Evolutionary conservation across 2,113 vertebrate species (phyloP).

Genomic region (Empidonax traillii): DNA sequence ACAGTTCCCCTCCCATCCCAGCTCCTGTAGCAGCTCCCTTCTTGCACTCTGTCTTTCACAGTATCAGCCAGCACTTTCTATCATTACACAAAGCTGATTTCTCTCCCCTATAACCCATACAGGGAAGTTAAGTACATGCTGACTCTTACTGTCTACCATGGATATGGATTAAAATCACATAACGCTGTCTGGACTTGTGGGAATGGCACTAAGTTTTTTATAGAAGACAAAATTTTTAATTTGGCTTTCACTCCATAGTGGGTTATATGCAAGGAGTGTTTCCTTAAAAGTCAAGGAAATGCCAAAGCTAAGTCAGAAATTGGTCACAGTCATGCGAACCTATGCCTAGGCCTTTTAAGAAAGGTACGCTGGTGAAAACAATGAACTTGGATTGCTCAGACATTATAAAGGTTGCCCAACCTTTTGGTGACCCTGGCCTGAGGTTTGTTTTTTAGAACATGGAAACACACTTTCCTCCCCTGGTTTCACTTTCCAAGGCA

Average conservation of each 20-base stretch:
- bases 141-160: not conserved
- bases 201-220: not conserved
- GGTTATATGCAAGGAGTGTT: not conserved
- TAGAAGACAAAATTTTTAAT: not conserved
- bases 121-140: not conserved
- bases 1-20: rapidly evolving
- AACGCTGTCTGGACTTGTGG: not conserved
- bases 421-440: not conserved
- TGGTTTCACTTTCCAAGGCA: conserved; percentile 14
- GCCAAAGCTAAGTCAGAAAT: not conserved
- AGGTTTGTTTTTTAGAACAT: not conserved
- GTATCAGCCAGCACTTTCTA: not conserved
- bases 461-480: not conserved
- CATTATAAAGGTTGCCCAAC: not conserved
- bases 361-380: not conserved
- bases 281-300: not conserved
- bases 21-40: not conserved
- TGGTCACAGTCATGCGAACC: not conserved
- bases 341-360: not conserved
- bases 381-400: not conserved
- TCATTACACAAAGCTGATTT: not conserved
- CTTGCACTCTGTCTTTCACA: not conserved
- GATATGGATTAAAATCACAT: not conserved
- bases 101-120: not conserved
- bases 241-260: not conserved